phyloP scores from a whole-genome alignment of 2,797 vertebrate species.

The Falco columbarius region DNA sequence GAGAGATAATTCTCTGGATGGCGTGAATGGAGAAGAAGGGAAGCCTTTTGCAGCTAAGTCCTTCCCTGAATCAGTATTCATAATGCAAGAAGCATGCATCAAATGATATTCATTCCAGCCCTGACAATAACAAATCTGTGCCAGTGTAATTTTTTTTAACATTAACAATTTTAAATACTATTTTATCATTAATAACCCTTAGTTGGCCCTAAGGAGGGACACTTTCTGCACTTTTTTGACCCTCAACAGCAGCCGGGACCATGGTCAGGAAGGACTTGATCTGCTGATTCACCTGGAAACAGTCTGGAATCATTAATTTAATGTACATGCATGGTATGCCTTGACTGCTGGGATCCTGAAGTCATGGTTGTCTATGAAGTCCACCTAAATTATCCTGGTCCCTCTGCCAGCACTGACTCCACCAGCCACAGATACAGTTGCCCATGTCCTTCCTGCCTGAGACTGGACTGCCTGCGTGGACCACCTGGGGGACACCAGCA shows the following conservation, averaged over 20 bases:
- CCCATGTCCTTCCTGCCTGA: not conserved
- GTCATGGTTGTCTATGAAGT: not conserved
- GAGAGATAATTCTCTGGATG: not conserved
- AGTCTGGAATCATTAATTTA: not conserved
- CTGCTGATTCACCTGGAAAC: not conserved
- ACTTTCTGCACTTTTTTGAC: not conserved
- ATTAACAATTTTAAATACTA: not conserved
- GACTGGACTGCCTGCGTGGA: not conserved
- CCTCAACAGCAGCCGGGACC: not conserved
- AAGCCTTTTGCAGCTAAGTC: not conserved
- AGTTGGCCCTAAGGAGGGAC: not conserved
- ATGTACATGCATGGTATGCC: not conserved
- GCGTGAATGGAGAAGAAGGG: not conserved
- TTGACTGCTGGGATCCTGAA: not conserved
- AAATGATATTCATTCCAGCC: not conserved
- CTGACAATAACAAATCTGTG: not conserved
- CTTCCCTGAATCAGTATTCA: not conserved
- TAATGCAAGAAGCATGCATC: not conserved
- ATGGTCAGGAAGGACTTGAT: not conserved
- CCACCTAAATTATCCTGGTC: not conserved
- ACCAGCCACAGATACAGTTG: not conserved
- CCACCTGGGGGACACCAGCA: not conserved
- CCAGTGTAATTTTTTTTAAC: not conserved
- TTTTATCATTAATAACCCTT: not conserved
- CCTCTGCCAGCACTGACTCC: not conserved